Evolutionary conservation across 2,888 invertebrate genomes (phyloP).

Genomic region (Globia sparganii): DNA sequence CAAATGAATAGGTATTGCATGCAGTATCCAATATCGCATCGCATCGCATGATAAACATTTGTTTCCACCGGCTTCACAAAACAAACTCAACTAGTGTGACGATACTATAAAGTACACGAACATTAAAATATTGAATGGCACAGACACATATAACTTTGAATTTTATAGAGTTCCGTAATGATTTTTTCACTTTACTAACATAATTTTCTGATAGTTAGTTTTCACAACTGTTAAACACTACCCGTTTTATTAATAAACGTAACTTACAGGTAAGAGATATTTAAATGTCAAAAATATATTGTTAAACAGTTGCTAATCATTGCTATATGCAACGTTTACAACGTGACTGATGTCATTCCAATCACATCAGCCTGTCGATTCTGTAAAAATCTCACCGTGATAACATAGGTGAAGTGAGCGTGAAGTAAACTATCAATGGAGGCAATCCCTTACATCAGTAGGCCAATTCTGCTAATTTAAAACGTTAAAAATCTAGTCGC

Average conservation of each 20-base stretch:
- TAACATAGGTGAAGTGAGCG: too few species aligned
- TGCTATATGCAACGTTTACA: too few species aligned
- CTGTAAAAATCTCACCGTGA: too few species aligned
- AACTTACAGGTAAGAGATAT: too few species aligned
- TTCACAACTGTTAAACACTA: background rate
- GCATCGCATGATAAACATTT: constrained; percentile 8
- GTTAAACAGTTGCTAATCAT: too few species aligned
- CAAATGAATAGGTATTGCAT: constrained; percentile 23
- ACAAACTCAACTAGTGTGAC: constrained; percentile 9
- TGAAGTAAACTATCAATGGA: too few species aligned
- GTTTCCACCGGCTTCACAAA: constrained; percentile 29
- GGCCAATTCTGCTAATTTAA: too few species aligned
- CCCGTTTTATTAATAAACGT: background rate
- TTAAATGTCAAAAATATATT: too few species aligned
- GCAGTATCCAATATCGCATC: constrained; percentile 18
- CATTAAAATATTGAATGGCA: constrained; percentile 46
- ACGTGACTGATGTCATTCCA: too few species aligned
- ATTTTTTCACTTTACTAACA: background rate
- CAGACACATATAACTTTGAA: background rate
- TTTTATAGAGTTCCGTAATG: background rate
- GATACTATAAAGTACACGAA: constrained; percentile 29
- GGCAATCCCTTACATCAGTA: too few species aligned
- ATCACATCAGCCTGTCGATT: too few species aligned
- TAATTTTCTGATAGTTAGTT: background rate
- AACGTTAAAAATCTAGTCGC: too few species aligned